These are phyloP conservation scores for Sprattus sprattus DNA, from an alignment of 2,113 vertebrate genomes.

Conservation along the genomic window DNA sequence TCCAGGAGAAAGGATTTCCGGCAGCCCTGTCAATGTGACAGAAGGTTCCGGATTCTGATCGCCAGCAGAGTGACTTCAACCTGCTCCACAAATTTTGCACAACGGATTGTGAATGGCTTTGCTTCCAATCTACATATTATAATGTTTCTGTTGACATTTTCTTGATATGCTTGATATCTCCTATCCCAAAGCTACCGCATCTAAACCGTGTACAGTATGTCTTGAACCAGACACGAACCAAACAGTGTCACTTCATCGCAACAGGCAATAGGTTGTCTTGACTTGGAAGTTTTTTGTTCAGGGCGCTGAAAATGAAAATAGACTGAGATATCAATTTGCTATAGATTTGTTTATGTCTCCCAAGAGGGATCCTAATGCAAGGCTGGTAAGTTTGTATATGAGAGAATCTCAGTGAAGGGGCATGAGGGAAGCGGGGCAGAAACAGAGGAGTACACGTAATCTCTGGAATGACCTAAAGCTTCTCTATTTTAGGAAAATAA, in stretches of 20 bases:
- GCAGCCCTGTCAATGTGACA: not conserved
- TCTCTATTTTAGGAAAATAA: not conserved
- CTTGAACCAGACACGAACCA: not conserved
- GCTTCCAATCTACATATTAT: not conserved
- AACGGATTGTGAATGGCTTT: constrained; percentile 1
- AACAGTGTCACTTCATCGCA: not conserved
- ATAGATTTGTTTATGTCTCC: not conserved
- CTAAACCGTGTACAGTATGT: not conserved
- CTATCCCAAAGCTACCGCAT: not conserved
- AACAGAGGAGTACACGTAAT: not conserved
- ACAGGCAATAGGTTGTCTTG: not conserved
- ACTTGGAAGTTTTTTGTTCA: not conserved
- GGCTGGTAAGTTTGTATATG: not conserved
- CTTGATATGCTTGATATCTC: constrained; percentile 13
- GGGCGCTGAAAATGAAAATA: not conserved
- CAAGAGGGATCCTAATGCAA: not conserved
- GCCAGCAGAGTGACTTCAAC: not conserved
- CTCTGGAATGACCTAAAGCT: constrained; percentile 9
- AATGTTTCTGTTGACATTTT: not conserved
- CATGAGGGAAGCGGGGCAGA: not conserved
- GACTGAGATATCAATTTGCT: not conserved
- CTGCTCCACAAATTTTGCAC: not conserved
- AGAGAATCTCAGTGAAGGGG: not conserved
- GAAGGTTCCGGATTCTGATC: not conserved
- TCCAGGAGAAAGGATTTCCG: not conserved